Evolutionary conservation across 2,888 invertebrate species (phyloP), one percentile per base, ranked within the genome.

Genomic region (Caenorhabditis macrosperma): DNA sequence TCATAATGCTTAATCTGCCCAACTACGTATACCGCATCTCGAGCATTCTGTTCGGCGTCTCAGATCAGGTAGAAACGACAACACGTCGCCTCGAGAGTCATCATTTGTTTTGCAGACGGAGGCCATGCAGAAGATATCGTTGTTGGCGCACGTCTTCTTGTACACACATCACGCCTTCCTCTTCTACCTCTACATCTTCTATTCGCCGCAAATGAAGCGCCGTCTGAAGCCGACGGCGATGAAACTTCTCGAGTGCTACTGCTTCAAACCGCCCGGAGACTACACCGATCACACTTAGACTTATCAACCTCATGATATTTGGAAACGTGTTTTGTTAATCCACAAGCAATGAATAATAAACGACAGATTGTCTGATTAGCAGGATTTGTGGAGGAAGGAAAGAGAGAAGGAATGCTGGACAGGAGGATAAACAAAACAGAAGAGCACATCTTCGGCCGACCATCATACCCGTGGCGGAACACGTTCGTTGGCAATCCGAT

Each of bases 401-500:
- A 54, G 60, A 54, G 50, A 52, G 41, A 28, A 38, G 44, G 24
- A 28, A 20, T 35, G n/a, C n/a, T n/a, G n/a, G n/a, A n/a, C n/a
- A n/a, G n/a, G n/a, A n/a, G n/a, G n/a, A n/a, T 15, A 41, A 38
- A 6, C 7, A 38, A 50, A 67, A 50, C 6, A 20, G 35, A 10
- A 50, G 17, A 59, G 38, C n/a, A n/a, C n/a, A n/a, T n/a, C n/a
- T n/a, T n/a, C n/a, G n/a, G n/a, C n/a, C n/a, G n/a, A n/a, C n/a
- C n/a, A n/a, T n/a, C n/a, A n/a, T n/a, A n/a, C n/a, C n/a, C n/a
- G n/a, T n/a, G n/a, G n/a, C n/a, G n/a, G n/a, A n/a, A n/a, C n/a
- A n/a, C n/a, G n/a, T n/a, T n/a, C n/a, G n/a, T 60, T 59, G 4
- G 59, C 44, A 92, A 93, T 90, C 93, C 93, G 87, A 83, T 91